Evolutionary conservation across 92 coral and sea anemone species (phyloP).

Genomic region (Zoanthus solanderi): DNA sequence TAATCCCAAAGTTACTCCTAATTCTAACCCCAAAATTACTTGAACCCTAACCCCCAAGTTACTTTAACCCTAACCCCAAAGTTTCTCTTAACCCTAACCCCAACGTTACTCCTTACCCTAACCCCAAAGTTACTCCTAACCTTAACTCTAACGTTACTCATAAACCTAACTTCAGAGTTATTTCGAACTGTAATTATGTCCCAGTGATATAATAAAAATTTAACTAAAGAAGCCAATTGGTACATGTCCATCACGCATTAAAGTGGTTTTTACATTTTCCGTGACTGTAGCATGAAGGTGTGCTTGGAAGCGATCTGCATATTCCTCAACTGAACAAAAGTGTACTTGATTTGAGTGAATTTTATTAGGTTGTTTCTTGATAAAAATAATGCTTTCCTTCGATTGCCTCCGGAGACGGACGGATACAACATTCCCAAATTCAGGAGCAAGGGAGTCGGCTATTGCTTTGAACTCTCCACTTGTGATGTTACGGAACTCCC

Average conservation of each 20-base stretch:
- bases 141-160: too few relatives aligned
- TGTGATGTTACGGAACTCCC: constrained; percentile 15
- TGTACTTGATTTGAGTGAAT: neutral
- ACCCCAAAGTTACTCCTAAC: too few relatives aligned
- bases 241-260: neutral
- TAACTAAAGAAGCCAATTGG: neutral
- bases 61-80: too few relatives aligned
- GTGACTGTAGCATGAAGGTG: constrained; percentile 4
- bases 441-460: neutral
- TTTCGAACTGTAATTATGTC: neutral
- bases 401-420: constrained; percentile 3
- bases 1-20: too few relatives aligned
- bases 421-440: neutral
- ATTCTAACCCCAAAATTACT: too few relatives aligned
- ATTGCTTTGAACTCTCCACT: neutral
- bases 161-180: neutral
- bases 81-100: too few relatives aligned
- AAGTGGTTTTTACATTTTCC: neutral
- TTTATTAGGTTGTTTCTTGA: neutral
- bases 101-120: too few relatives aligned
- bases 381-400: neutral
- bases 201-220: neutral
- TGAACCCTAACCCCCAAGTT: too few relatives aligned
- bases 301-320: neutral
- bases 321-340: neutral